Base-by-base conservation (phyloP, 2,888 invertebrate species). In the Agrochola litura region DNA sequence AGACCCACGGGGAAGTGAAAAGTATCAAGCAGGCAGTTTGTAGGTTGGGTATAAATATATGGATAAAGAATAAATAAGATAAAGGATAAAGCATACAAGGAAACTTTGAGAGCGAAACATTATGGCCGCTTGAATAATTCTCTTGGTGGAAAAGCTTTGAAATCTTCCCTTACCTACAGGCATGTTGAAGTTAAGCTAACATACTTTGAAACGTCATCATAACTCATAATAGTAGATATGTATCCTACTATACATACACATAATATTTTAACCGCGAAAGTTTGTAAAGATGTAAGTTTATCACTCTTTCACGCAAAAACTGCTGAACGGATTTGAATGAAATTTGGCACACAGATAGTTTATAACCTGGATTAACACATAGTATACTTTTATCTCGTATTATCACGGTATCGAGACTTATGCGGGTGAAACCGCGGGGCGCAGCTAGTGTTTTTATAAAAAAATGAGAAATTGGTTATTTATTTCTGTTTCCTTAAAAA, bases 91-190 rank as follows among this genome's bases (percentile, higher is more conserved):
- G 6, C n/a, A 4, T 41, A 49, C 8, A 30, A 52, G 4, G 43
- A 61, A 43, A 60, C 19, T 68, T 78, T 60, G 9, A 54, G 25
- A 37, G n/a, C 10, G 22, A 43, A 77, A 66, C 22, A 25, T 58
- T 19, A 41, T 14, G 4, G 0, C 22, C 10, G 14, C 41, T 43
- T 19, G n/a, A 43, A 64, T 56, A 25, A 19, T 25, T 37, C 22
- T 22, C 49, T 12, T 12, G 3, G 0, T 56, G 22, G 10, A n/a
- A 54, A 54, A 76, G 19, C 52, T 37, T 37, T n/a, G 16, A 64
- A 76, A 63, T 16, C 49, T 46, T 65, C 4, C 22, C 43, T 41
- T 41, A 19, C 8, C 16, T 46, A 9, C 43, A 76, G 0, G 30
- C 12, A 37, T 63, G 16, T 63, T 54, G 8, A 46, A 43, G 43